A percentile compares a stretch with the other conserved stretches of the same genome.
Evolutionary conservation across 2,797 vertebrate species (phyloP).

Genomic region (Amblyopsis hoosieri): DNA sequence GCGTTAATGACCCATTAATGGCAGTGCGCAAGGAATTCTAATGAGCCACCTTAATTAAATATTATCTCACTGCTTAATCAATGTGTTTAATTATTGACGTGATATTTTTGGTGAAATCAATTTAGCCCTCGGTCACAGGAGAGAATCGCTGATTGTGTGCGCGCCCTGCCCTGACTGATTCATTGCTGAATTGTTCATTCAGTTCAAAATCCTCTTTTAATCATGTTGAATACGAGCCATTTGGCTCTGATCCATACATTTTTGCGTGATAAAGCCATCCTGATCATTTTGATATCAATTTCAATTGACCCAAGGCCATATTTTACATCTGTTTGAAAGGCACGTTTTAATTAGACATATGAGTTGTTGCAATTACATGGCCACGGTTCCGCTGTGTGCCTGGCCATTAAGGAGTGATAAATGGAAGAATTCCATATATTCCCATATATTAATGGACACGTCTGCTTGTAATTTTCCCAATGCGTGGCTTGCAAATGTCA

Average conservation of each 20-base stretch:
- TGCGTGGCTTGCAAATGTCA: slow-evolving; percentile 12
- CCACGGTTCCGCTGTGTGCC: slow-evolving; percentile 36
- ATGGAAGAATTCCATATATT: slow-evolving; percentile 55
- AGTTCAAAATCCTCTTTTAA: slow-evolving; percentile 75
- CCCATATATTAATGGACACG: slow-evolving; percentile 50
- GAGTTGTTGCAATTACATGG: slow-evolving; percentile 65
- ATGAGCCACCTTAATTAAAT: slow-evolving; percentile 83
- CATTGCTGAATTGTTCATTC: slow-evolving; percentile 68
- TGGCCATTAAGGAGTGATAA: slow-evolving; percentile 57
- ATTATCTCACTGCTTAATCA: slow-evolving; percentile 86
- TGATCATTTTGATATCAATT: slow-evolving; percentile 75
- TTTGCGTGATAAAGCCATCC: slow-evolving; percentile 59
- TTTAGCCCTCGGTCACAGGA: slow-evolving; percentile 60
- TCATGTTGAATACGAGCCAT: slow-evolving; percentile 57
- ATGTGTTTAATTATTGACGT: slow-evolving; percentile 84
- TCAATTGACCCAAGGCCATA: slow-evolving; percentile 62
- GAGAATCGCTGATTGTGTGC: slow-evolving; percentile 68
- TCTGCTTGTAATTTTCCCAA: slow-evolving; percentile 49
- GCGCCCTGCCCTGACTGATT: slow-evolving; percentile 54
- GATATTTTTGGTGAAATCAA: slow-evolving; percentile 79
- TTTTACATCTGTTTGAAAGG: slow-evolving; percentile 73
- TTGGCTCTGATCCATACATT: slow-evolving; percentile 69
- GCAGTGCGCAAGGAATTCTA: slow-evolving; percentile 75
- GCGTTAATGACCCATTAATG: slow-evolving; percentile 82
- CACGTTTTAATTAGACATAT: slow-evolving; percentile 72